Evolutionary conservation across 2,888 invertebrate genomes (phyloP), one percentile per base, ranked within the genome.

Genomic region (Parasteatoda lunata): DNA sequence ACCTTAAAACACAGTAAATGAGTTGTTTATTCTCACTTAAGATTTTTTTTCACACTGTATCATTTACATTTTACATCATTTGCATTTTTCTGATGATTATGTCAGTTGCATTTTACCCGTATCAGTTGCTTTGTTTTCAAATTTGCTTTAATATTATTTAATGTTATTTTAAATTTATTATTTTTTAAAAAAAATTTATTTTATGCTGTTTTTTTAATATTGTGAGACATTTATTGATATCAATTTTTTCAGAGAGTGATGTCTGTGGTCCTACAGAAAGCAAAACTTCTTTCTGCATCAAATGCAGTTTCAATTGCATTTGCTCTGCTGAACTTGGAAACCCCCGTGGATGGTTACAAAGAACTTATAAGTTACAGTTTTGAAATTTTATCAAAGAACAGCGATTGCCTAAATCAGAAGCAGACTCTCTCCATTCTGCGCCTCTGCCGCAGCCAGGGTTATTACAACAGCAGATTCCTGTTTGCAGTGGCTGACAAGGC

Each of bases 191-290:
- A 30, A 30, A 30, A 30, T 2, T 30, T 30, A 30, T 30, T 30
- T 30, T 30, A 30, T 30, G 30, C 30, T 30, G 30, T 30, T 30
- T 30, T 30, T 30, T 30, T 30, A 30, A 0, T 30, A 30, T 30
- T 13, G 6, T 71, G 15, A 5, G 6, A 68, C 66, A 15, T 30
- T 15, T 15, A 15, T 3, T 8, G 9, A 9, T 30, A 9, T 5
- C 15, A 30, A 15, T 70, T 52, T 0, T 87, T 87, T 47, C 75
- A 87, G 87, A 87, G 82, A 87, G 69, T 87, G 30, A n/a, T 87
- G 0, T 5, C 45, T 6, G 59, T 48, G 11, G 11, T 87, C n/a
- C 3, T 69, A 7, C 6, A 64, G 4, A 87, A 82, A 68, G 72
- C 75, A 3, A 52, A 77, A 11, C 8, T 49, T 5, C 48, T 87